These are phyloP conservation scores for Drosophila gaucha DNA, from an alignment of 2,888 invertebrate species.

Conservation along the genomic window DNA sequence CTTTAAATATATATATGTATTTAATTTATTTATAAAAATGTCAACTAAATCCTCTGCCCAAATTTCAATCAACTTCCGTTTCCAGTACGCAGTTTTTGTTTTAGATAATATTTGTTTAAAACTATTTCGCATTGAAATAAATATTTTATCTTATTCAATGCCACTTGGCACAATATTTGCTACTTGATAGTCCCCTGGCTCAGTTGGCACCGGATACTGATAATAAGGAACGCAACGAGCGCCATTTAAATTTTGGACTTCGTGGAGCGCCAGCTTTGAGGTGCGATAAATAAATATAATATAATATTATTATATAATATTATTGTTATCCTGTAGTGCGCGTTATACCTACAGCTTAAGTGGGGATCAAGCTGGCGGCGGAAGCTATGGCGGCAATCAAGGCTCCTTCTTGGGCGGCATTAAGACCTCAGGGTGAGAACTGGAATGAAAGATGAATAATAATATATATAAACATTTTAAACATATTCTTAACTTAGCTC, in stretches of 20 bases:
- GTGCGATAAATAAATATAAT: conserved; percentile 48
- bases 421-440: conserved; percentile 64
- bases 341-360: conserved; percentile 46
- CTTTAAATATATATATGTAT: background rate
- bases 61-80: conserved; percentile 12
- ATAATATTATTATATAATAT: conserved; percentile 10
- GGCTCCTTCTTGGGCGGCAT: conserved; percentile 30
- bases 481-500: conserved; percentile 6
- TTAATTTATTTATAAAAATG: too few relatives aligned
- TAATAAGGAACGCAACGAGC: conserved; percentile 75
- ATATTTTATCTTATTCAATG: conserved; percentile 28
- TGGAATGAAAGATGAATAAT: background rate
- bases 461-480: background rate
- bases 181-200: conserved; percentile 61
- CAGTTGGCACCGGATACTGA: conserved; percentile 54
- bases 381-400: conserved; percentile 12
- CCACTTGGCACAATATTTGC: conserved; percentile 35
- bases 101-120: background rate
- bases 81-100: background rate
- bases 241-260: conserved; percentile 54
- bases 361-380: conserved; percentile 1
- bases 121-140: background rate
- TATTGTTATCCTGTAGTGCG: conserved; percentile 21
- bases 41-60: background rate
- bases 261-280: conserved; percentile 44